Evolutionary conservation across 2,113 vertebrate genomes (phyloP).

Genomic region (Pardalotus punctatus): DNA sequence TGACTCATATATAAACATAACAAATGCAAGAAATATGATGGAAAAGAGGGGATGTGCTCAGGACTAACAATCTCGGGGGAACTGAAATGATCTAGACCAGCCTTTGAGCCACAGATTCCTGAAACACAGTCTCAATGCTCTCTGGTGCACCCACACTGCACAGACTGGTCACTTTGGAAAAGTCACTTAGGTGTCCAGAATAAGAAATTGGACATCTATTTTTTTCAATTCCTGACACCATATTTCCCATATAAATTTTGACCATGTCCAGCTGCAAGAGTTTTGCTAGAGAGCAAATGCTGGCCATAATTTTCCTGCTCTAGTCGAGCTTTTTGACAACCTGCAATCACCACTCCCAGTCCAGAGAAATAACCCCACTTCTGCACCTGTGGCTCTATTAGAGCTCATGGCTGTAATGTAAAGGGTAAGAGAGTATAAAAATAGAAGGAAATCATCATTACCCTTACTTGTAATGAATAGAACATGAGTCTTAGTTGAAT

Average conservation of each 20-base stretch:
- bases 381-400: neutral
- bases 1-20: neutral
- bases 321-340: rapidly evolving
- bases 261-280: neutral
- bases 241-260: neutral
- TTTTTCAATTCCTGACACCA: neutral
- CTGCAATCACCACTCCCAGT: neutral
- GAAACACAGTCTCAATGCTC: neutral
- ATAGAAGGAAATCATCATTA: neutral
- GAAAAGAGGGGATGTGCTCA: neutral
- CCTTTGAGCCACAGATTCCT: neutral
- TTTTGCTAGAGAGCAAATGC: neutral
- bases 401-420: neutral
- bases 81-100: neutral
- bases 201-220: neutral
- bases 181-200: neutral
- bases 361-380: neutral
- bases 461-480: neutral
- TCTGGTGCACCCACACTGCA: neutral
- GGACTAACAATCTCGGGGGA: neutral
- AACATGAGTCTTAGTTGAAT: neutral
- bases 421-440: neutral
- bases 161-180: neutral
- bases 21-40: neutral
- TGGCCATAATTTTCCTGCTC: neutral